Base-by-base conservation (phyloP, 2,888 invertebrate species). In the Meganola albula region DNA sequence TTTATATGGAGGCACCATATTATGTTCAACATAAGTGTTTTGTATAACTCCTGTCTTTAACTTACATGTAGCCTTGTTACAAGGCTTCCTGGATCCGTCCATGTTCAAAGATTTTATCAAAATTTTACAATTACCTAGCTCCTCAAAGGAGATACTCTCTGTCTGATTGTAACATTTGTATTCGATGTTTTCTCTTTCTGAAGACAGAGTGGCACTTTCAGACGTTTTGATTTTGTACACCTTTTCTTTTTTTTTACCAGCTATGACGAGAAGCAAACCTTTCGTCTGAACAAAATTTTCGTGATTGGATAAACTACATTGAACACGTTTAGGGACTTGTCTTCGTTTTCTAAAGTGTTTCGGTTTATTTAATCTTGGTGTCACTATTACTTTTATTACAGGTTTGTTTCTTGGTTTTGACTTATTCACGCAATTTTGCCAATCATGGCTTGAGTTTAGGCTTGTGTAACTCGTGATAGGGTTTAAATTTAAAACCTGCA, bases 371-470 rank as follows among this genome's bases (percentile, higher is more conserved):
- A 54, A 48, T 49, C 64, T 71, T 5, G 76, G 74, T 42, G 69
- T 66, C 0, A 79, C 63, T 3, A 70, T 77, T 2, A 78, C 68
- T 62, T 68, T 62, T 27, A 78, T 72, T 1, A 71, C 31, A 1
- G 72, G 75, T 40, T 62, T 70, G 3, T 53, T 40, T 28, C 36
- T 35, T 22, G 25, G 10, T 4, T 21, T 23, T 10, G 7, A 28
- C 22, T 21, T 34, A 31, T 20, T 9, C 31, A 31, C n/a, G 27
- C 23, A 36, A 35, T 18, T 12, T 29, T 10, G 7, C 27, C 18
- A 21, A 27, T 41, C 30, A 26, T 30, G 38, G 20, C 34, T 33
- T 26, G 27, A 29, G 9, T 45, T 34, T 21, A 50, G 34, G 29
- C 40, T 55, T 4, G 55, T 53, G 36, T 53, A 45, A 39, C 61